Percentiles rank a stretch among this genome's conserved stretches.
These are phyloP conservation scores for Hydrolagus colliei DNA, from an alignment of 2,797 vertebrate genomes.

Conservation along the genomic window DNA sequence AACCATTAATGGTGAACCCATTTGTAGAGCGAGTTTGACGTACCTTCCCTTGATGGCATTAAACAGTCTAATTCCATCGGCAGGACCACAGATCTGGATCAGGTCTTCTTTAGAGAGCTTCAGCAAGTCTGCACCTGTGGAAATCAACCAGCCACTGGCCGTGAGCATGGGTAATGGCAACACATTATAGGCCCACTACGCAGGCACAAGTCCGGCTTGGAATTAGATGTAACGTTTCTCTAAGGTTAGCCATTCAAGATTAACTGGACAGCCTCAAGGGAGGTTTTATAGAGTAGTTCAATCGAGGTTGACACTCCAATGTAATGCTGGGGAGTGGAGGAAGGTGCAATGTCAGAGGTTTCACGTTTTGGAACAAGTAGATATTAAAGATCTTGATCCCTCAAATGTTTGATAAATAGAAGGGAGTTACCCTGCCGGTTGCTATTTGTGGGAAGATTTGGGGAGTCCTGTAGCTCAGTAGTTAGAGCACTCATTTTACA, in stretches of 20 bases:
- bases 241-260: neutral
- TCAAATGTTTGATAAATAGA: too few relatives aligned
- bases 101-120: conserved; percentile 88
- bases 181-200: neutral
- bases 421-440: too few relatives aligned
- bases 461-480: too few relatives aligned
- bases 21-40: conserved; percentile 40
- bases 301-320: neutral
- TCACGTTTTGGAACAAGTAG: too few relatives aligned
- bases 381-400: too few relatives aligned
- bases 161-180: conserved; percentile 7
- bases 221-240: conserved; percentile 2
- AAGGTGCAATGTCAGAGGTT: too few relatives aligned
- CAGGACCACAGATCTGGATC: conserved; percentile 87
- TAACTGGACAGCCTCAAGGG: neutral
- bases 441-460: too few relatives aligned
- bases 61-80: conserved; percentile 89
- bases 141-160: neutral
- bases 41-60: conserved; percentile 89
- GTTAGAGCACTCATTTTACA: too few relatives aligned
- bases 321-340: too few relatives aligned
- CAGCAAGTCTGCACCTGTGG: conserved; percentile 80
- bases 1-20: too few relatives aligned
- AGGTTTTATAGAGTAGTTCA: neutral
- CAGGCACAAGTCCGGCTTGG: neutral